Base-by-base conservation (phyloP, 2,888 invertebrate species). In the Lithophane ornitopus region DNA sequence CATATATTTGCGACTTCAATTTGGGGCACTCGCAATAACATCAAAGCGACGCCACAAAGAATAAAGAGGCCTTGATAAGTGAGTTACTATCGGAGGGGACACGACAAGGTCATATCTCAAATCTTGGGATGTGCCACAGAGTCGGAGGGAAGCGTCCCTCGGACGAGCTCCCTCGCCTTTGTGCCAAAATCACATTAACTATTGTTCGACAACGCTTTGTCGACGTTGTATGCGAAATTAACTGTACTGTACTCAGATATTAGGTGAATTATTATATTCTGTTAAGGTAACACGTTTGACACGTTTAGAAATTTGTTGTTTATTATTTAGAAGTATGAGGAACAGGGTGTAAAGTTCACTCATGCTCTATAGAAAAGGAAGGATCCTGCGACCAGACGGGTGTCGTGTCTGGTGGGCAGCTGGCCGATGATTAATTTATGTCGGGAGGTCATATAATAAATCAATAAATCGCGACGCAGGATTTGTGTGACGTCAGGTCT, bases 121-220 rank as follows among this genome's bases (percentile, higher is more conserved):
- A 90, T 91, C 90, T 91, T 80, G 78, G 81, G 79, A 74, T 84
- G 81, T 86, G 80, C 67, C 82, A 67, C 68, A 81, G 81, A 76
- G 76, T 85, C 74, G 84, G 85, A 82, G 86, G 87, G 85, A 82
- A 79, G 65, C 87, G 83, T 79, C 86, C 87, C 86, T 82, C 82
- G 80, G 87, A 77, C 84, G 71, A 58, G 62, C 80, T 79, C 80
- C 86, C 88, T 81, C 84, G 82, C 86, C 89, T 90, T 93, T 93
- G 92, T 92, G 90, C 86, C 89, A 88, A 91, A 93, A 94, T 92
- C 90, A 93, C 91, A 94, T 94, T 93, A 93, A 86, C 92, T 86
- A 91, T 93, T 93, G 92, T 94, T 92, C 89, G 86, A 85, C 80
- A 82, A 75, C 81, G 90, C 92, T 91, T 92, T 92, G 91, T 91